Evolutionary conservation across 2,888 invertebrate species (phyloP).

Genomic region (Dendrolimus houi): DNA sequence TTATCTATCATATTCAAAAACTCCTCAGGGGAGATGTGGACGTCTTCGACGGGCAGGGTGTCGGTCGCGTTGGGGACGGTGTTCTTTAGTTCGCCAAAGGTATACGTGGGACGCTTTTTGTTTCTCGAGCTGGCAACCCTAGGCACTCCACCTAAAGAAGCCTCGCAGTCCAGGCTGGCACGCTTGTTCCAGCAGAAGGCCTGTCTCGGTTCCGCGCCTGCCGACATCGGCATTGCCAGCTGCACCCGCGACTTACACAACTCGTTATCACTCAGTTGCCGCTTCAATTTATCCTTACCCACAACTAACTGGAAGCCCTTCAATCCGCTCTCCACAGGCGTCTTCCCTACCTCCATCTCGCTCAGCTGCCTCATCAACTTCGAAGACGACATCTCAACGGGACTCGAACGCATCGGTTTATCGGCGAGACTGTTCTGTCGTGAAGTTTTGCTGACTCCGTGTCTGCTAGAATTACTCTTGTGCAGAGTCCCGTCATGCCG

Average conservation of each 20-base stretch:
- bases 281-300: conserved; percentile 55
- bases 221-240: conserved; percentile 67
- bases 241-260: conserved; percentile 48
- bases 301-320: conserved; percentile 58
- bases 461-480: conserved; percentile 23
- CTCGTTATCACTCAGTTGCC: conserved; percentile 64
- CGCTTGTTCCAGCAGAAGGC: conserved; percentile 54
- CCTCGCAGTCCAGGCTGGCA: conserved; percentile 46
- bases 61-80: conserved; percentile 50
- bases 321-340: conserved; percentile 24
- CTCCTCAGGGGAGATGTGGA: conserved; percentile 53
- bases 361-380: conserved; percentile 52
- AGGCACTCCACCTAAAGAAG: conserved; percentile 23
- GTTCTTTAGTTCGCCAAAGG: conserved; percentile 69
- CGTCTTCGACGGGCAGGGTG: conserved; percentile 30
- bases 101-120: conserved; percentile 42
- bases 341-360: conserved; percentile 43
- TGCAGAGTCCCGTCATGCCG: conserved; percentile 26
- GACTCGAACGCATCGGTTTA: conserved; percentile 33
- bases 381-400: conserved; percentile 21
- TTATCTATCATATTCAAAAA: conserved; percentile 60
- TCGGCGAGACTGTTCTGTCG: conserved; percentile 58
- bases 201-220: conserved; percentile 59
- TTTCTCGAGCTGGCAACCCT: conserved; percentile 16
- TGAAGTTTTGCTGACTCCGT: conserved; percentile 24